A percentile compares a stretch with the other conserved stretches of the same genome.
These are phyloP conservation scores for Eumaeus atala DNA, from an alignment of 1,140 invertebrate species.

Conservation along the genomic window DNA sequence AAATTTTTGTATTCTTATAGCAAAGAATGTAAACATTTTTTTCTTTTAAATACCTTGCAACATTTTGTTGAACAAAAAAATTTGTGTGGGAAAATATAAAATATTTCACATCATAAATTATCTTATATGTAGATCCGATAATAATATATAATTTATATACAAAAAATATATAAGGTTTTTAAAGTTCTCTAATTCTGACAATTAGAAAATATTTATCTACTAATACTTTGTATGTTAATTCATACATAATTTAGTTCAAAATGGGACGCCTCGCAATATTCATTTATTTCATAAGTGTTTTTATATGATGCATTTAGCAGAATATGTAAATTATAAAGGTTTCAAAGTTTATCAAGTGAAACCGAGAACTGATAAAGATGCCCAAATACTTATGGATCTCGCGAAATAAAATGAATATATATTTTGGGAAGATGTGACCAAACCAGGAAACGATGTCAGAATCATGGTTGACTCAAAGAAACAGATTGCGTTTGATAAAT, in stretches of 20 bases:
- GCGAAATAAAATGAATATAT: conserved; percentile 27
- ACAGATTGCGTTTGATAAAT: conserved; percentile 29
- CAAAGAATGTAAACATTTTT: no score
- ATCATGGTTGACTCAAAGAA: conserved; percentile 41
- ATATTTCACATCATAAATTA: no score
- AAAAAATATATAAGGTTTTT: not conserved
- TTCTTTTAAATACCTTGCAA: no score
- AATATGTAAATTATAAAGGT: conserved; percentile 53
- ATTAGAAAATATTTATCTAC: not conserved
- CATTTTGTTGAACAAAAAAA: no score
- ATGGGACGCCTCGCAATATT: conserved; percentile 10
- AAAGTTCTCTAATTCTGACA: not conserved
- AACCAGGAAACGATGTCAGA: conserved; percentile 27
- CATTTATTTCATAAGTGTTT: not conserved
- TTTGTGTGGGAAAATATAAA: no score
- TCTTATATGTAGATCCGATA: not conserved
- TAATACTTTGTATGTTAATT: conserved; percentile 5
- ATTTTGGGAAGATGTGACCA: conserved; percentile 37
- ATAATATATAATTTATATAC: no score
- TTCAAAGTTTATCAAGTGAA: conserved; percentile 68
- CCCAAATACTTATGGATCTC: conserved; percentile 30
- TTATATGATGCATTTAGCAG: conserved; percentile 18
- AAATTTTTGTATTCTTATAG: no score
- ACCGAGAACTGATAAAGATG: conserved; percentile 42
- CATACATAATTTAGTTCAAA: conserved; percentile 12